Conservation (phyloP, 2,888 invertebrate species). For the Kryphioiulus occultus region DNA sequence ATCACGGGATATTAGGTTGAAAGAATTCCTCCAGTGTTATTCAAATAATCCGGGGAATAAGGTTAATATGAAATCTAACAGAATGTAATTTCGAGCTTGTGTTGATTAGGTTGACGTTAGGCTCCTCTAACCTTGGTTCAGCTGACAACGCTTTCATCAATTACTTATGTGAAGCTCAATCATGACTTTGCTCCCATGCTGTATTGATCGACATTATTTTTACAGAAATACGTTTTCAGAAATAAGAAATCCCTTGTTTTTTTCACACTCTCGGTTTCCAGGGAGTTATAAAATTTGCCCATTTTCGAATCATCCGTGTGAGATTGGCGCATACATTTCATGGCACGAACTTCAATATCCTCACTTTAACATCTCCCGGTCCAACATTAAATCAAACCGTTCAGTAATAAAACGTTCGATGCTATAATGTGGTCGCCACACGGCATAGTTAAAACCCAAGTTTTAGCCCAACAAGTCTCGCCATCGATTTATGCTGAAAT, state of each 20-base stretch:
- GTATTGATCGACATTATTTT: background rate
- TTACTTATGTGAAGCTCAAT: background rate
- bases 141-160: background rate
- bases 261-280: background rate
- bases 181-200: background rate
- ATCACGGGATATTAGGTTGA: no score
- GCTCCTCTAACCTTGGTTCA: background rate
- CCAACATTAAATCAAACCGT: conserved; percentile 36
- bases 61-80: no score
- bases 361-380: background rate
- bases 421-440: conserved; percentile 2
- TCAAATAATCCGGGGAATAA: no score
- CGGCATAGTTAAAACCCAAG: conserved; percentile 12
- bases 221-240: background rate
- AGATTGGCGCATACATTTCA: conserved; percentile 1
- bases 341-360: background rate
- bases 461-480: background rate
- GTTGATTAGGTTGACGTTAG: no score
- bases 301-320: background rate
- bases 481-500: background rate
- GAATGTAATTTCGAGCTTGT: no score
- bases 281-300: conserved; percentile 12
- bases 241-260: background rate
- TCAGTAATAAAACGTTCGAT: conserved; percentile 21
- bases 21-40: no score